Evolutionary conservation across 2,113 vertebrate species (phyloP), one percentile per base, ranked within the genome.

Genomic region (Ammospiza nelsoni): DNA sequence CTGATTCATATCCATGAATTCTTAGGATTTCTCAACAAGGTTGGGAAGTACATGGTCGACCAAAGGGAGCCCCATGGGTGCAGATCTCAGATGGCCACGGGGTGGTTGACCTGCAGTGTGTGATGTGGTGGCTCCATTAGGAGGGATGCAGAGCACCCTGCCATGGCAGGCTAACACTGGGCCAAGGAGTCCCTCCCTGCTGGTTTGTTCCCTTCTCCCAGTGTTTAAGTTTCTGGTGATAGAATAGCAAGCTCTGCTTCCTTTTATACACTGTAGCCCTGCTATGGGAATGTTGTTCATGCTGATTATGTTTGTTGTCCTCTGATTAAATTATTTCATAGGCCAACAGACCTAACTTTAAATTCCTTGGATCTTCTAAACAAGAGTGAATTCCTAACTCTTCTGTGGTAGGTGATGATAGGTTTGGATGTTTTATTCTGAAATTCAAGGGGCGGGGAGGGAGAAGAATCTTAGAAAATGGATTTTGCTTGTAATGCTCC

Each of bases 51-150:
- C n/a, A 0, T 9, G 21, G 44, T 6, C 0, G 12, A 25, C 4
- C 44, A 9, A n/a, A 37, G 43, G 11, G 27, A 59, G 25, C 15
- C 57, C 43, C 5, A 2, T 82, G 33, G 22, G 6, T 28, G 18
- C 11, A 3, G 55, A 22, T 75, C 37, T 74, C 0, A 0, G 17
- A 9, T 5, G 21, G 66, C 28, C 5, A 0, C n/a, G 43, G 15
- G 1, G 0, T 22, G 25, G 5, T 9, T 49, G n/a, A 6, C 7
- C 18, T 43, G 15, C 22, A 6, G n/a, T 5, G n/a, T 5, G 11
- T 18, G 63, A 4, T 44, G 0, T 0, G 4, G 22, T 31, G 9
- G 48, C 69, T 89, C 11, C 13, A 0, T 27, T 22, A 0, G 2
- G 25, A 28, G 66, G 65, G 10, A 9, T 5, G 25, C 33, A 49